Percentiles rank a stretch among this genome's conserved stretches.
Conservation (phyloP, 2,888 invertebrate genomes). For the Philonicus albiceps region DNA sequence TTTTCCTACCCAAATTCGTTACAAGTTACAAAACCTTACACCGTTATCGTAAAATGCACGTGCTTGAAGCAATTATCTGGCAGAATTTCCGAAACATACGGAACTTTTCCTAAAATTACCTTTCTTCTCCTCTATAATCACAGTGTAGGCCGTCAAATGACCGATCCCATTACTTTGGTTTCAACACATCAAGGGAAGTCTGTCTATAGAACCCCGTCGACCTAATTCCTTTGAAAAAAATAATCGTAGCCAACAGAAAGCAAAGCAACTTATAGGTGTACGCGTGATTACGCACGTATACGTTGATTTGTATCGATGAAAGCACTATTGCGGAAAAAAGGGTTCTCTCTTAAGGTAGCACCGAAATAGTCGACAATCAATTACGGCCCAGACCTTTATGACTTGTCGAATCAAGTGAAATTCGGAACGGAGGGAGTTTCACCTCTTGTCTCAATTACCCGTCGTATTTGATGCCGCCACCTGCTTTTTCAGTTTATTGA, state of each 20-base stretch:
- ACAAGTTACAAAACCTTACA: background rate
- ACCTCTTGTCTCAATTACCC: background rate
- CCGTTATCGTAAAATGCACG: background rate
- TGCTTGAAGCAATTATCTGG: background rate
- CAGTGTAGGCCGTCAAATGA: background rate
- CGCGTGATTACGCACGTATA: background rate
- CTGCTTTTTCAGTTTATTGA: background rate
- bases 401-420: background rate
- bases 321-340: background rate
- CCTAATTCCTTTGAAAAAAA: background rate
- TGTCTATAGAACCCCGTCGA: background rate
- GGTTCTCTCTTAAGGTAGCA: background rate
- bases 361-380: conserved; percentile 22
- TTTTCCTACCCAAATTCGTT: background rate
- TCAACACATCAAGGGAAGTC: background rate
- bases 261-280: background rate
- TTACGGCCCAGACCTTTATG: background rate
- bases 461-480: background rate
- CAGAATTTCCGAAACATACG: background rate
- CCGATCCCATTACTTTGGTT: background rate
- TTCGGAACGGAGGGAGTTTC: background rate
- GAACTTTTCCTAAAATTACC: background rate
- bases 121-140: background rate
- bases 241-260: background rate
- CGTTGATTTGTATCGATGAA: background rate